Evolutionary conservation across 2,797 vertebrate species (phyloP).

Genomic region (Crocidura indochinensis): DNA sequence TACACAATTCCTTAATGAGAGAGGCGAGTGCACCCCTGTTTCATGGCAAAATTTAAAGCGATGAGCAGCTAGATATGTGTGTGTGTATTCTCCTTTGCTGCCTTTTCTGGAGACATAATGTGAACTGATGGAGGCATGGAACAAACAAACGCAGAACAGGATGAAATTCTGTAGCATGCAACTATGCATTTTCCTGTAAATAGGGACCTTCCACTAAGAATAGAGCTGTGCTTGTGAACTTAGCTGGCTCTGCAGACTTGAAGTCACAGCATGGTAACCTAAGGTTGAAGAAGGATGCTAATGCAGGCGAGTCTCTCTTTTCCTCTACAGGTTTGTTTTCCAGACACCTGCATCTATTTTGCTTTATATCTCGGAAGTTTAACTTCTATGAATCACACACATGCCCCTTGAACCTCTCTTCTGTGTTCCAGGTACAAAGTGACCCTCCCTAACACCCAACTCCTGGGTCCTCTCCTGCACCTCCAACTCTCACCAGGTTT

Average conservation of each 20-base stretch:
- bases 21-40: conserved; percentile 2
- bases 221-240: background rate
- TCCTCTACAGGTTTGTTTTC: too few species aligned
- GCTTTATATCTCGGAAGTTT: too few species aligned
- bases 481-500: too few species aligned
- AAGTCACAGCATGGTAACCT: background rate
- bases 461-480: too few species aligned
- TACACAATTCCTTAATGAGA: conserved; percentile 58
- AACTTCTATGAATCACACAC: too few species aligned
- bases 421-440: too few species aligned
- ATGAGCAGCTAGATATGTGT: conserved; percentile 48
- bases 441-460: too few species aligned
- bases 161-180: background rate
- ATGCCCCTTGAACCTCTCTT: too few species aligned
- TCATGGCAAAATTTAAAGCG: conserved; percentile 49
- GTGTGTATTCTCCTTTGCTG: background rate
- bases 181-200: background rate
- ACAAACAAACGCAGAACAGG: background rate
- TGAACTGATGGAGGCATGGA: background rate
- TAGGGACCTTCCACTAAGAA: background rate
- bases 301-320: background rate
- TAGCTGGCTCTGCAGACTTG: background rate
- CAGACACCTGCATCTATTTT: too few species aligned
- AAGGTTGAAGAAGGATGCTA: conserved; percentile 1
- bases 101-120: conserved; percentile 17